Evolutionary conservation across 2,113 vertebrate species (phyloP).

Genomic region (Clarias batrachus): DNA sequence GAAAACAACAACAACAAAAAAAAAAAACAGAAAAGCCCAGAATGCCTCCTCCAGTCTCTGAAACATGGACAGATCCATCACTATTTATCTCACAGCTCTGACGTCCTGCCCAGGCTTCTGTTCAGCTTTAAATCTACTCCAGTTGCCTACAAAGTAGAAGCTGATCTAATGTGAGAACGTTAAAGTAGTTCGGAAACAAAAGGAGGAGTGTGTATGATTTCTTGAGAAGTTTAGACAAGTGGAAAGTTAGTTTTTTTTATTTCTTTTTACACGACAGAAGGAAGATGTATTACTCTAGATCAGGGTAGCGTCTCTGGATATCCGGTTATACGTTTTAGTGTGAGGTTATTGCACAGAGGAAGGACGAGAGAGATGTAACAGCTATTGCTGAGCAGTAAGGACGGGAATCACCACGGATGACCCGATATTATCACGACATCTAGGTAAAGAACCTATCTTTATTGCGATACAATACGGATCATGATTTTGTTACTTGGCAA

Average conservation of each 20-base stretch:
- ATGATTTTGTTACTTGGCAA: no score
- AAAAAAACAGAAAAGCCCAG: no score
- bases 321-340: not conserved
- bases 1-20: no score
- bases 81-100: not conserved
- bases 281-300: not conserved
- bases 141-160: not conserved
- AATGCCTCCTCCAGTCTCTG: not conserved
- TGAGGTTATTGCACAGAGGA: not conserved
- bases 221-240: not conserved
- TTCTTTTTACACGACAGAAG: not conserved
- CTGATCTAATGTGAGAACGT: not conserved
- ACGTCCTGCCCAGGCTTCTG: not conserved
- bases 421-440: no score
- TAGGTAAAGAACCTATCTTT: no score
- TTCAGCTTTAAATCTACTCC: not conserved
- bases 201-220: no score
- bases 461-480: no score
- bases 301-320: not conserved
- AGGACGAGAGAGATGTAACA: not conserved
- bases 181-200: not conserved
- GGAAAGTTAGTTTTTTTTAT: not conserved
- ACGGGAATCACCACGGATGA: no score
- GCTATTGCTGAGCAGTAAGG: not conserved
- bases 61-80: not conserved